Evolutionary conservation across 2,113 vertebrate species (phyloP).

Genomic region (Speoplatyrhinus poulsoni): DNA sequence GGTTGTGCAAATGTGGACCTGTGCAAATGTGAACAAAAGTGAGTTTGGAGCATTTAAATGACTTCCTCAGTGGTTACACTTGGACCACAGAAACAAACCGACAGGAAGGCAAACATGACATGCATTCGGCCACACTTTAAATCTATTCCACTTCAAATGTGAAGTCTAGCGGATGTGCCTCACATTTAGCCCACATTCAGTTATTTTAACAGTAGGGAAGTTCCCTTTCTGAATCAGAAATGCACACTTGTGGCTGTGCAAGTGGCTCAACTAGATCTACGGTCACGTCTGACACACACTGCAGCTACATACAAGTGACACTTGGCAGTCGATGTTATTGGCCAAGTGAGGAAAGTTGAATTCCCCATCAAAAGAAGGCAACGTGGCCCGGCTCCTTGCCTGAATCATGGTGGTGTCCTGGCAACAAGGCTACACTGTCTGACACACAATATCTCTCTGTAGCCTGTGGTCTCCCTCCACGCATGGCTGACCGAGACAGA

Average conservation of each 20-base stretch:
- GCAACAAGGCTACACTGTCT: conserved; percentile 63
- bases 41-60: conserved; percentile 24
- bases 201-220: conserved; percentile 23
- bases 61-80: too few relatives aligned
- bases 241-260: conserved; percentile 19
- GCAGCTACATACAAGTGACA: conserved; percentile 39
- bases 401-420: conserved; percentile 46
- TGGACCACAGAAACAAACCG: too few relatives aligned
- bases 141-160: background rate
- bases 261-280: conserved; percentile 1
- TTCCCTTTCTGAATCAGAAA: conserved; percentile 14
- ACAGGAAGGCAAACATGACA: background rate
- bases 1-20: conserved; percentile 97
- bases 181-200: background rate
- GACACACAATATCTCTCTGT: conserved; percentile 60
- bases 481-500: conserved; percentile 47
- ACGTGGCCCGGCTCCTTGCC: conserved; percentile 22
- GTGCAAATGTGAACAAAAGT: conserved; percentile 38
- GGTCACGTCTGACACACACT: conserved; percentile 5
- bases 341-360: conserved; percentile 9
- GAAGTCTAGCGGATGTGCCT: background rate
- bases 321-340: conserved; percentile 26
- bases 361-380: conserved; percentile 4
- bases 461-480: conserved; percentile 35
- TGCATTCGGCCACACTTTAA: background rate